Base-by-base conservation (phyloP, 2,888 invertebrate species). In the Rapana venosa region DNA sequence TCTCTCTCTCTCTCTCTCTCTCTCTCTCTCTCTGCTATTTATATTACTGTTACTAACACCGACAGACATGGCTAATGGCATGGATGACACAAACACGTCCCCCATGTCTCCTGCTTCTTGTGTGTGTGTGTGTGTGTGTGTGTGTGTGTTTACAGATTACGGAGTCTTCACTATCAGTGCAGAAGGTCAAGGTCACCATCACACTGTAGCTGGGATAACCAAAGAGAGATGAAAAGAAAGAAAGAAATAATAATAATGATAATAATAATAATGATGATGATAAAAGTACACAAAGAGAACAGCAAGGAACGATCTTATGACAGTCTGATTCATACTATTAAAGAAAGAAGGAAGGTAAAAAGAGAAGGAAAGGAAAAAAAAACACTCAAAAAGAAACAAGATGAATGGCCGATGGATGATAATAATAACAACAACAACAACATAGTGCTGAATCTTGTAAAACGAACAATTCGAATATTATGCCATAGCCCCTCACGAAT, bases 61-160 rank as follows among this genome's bases (percentile, higher is more conserved):
- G 17, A 61, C 61, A 15, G 11, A 17, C 17, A 61, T 61, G 17
- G 17, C 11, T 61, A 17, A 11, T 61, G 17, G 11, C 17, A 11
- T 61, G 61, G 11, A 17, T 15, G 17, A 61, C 17, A 15, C 13
- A 61, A 61, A 17, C 61, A 15, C 17, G 11, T 17, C 13, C 61
- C 61, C 17, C 13, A 11, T 15, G 17, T 61, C 61, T 61, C 17
- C 11, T 61, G 13, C 17, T 17, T 61, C 61, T 61, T 79, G 79
- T 87, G 61, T 87, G 81, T 87, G 30, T 86, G 35, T 86, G 77
- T 77, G 61, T n/a, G 77, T 77, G 56, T 56, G 85, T 56, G 85
- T 56, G 85, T 56, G 85, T 74, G 1, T n/a, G 11, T 74, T 26
- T n/a, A 6, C 74, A 74, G 74, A 74, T 74, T 74, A 74, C 30